Percentiles rank a stretch among this genome's conserved stretches.
Evolutionary conservation across 2,113 vertebrate species (phyloP).

Genomic region (Antennarius striatus): DNA sequence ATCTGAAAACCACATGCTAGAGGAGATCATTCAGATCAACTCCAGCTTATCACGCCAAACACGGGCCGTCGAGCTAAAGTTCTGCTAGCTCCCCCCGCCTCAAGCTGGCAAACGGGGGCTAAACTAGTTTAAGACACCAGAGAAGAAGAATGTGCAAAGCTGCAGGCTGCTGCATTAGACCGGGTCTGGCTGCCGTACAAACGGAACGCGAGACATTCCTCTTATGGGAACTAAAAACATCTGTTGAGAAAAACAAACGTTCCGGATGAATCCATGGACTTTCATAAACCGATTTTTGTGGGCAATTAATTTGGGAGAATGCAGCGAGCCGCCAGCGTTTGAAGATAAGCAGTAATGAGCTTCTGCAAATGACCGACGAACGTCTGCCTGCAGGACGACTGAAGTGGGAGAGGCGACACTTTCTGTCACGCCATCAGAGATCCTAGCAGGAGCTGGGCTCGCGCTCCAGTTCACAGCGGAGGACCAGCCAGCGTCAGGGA

Average conservation of each 20-base stretch:
- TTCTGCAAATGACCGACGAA: conserved; percentile 68
- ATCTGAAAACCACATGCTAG: no score
- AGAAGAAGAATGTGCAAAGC: neutral
- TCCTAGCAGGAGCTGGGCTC: conserved; percentile 46
- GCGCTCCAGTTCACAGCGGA: conserved; percentile 49
- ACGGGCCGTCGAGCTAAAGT: no score
- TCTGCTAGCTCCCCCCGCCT: no score
- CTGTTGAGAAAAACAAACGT: conserved; percentile 58
- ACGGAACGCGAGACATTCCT: conserved; percentile 32
- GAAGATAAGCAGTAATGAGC: conserved; percentile 69
- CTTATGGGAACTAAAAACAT: conserved; percentile 61
- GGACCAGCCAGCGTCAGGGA: conserved; percentile 33
- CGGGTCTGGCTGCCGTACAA: conserved; percentile 25
- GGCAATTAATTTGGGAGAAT: conserved; percentile 62
- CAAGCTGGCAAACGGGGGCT: no score
- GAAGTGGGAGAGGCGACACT: conserved; percentile 51
- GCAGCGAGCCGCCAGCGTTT: conserved; percentile 53
- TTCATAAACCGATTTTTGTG: conserved; percentile 63
- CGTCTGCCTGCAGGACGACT: conserved; percentile 57
- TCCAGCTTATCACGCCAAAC: no score
- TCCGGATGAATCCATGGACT: conserved; percentile 66
- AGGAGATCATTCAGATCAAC: no score
- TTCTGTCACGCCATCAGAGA: conserved; percentile 63
- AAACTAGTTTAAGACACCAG: neutral
- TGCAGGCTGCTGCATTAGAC: conserved; percentile 5